Evolutionary conservation across 2,888 invertebrate species (phyloP), one percentile per base, ranked within the genome.

Genomic region (Cantharis nigra): DNA sequence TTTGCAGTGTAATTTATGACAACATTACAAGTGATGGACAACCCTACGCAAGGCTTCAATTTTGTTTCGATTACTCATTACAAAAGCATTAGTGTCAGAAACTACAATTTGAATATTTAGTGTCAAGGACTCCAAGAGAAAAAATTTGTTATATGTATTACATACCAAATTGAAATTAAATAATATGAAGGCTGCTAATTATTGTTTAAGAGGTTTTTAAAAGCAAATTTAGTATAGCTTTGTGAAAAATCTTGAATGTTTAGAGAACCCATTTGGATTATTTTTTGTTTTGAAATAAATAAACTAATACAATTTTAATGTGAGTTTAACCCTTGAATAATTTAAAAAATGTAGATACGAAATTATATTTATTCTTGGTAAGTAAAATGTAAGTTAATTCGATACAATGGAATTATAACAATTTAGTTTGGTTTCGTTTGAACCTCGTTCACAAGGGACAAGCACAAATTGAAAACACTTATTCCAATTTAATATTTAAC

Each of bases 11-110:
- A 67, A 67, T 67, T 67, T 67, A 67, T 23, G 18, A 18, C 65
- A 67, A 67, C 65, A 67, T 67, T 67, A 67, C 65, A 23, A 67
- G 65, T 67, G 65, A 67, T 67, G n/a, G 65, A 67, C 65, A 20
- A 67, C 65, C 65, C 65, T 67, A 26, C 26, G 65, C n/a, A 23
- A 26, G 23, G 16, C 65, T 67, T 67, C 65, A 67, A 67, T 67
- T 67, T 67, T 18, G 65, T 67, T 67, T 67, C 65, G 65, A 67
- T 67, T 67, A 67, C 65, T 67, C 65, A 67, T 67, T 67, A 67
- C 65, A 67, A 67, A 67, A 67, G 23, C 65, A 67, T 67, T 67
- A 67, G 65, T 18, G 65, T 23, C 65, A 67, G 23, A 67, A 67
- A 67, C 20, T n/a, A 23, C 20, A 9, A 26, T 67, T 67, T 23